These are phyloP conservation scores for Drosophila pachea DNA, from an alignment of 1,140 invertebrate genomes.

Conservation along the genomic window DNA sequence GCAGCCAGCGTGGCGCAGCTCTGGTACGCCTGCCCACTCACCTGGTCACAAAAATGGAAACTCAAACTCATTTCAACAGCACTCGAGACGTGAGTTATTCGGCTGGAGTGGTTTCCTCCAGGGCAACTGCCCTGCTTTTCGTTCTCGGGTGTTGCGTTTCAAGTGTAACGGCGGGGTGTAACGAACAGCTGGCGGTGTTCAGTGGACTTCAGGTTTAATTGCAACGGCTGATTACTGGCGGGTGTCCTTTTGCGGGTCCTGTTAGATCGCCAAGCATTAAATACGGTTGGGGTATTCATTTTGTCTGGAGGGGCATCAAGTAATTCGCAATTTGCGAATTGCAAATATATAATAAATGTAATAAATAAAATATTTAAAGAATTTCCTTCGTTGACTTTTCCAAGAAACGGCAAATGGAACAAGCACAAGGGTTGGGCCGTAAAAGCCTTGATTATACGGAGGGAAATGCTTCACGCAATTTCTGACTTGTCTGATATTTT, in stretches of 20 bases:
- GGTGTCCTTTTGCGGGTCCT: slow-evolving; percentile 28
- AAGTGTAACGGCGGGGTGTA: slow-evolving; percentile 7
- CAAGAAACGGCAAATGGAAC: slow-evolving; percentile 57
- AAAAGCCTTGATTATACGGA: background rate
- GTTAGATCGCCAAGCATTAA: slow-evolving; percentile 38
- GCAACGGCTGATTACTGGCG: slow-evolving; percentile 18
- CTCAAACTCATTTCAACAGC: slow-evolving; percentile 55
- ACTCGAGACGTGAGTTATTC: slow-evolving; percentile 62
- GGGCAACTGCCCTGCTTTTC: slow-evolving; percentile 12
- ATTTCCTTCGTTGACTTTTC: slow-evolving; percentile 45
- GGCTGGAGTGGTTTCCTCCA: slow-evolving; percentile 39
- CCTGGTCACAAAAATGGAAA: slow-evolving; percentile 30
- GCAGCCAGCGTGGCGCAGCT: slow-evolving; percentile 2
- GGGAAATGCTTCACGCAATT: slow-evolving; percentile 9
- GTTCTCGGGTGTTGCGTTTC: slow-evolving; percentile 10
- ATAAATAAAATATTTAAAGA: background rate
- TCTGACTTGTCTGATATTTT: slow-evolving; percentile 15
- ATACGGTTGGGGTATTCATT: slow-evolving; percentile 5
- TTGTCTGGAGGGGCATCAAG: no score
- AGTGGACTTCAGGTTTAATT: slow-evolving; percentile 23
- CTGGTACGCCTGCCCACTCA: slow-evolving; percentile 14
- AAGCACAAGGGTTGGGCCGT: background rate
- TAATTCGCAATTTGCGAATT: no score
- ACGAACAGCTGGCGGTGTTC: background rate
- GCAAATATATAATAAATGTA: background rate